A percentile compares a stretch with the other conserved stretches of the same genome.
These are phyloP conservation scores for Todiramphus saurophagus DNA, from an alignment of 2,113 vertebrate species.

Conservation along the genomic window DNA sequence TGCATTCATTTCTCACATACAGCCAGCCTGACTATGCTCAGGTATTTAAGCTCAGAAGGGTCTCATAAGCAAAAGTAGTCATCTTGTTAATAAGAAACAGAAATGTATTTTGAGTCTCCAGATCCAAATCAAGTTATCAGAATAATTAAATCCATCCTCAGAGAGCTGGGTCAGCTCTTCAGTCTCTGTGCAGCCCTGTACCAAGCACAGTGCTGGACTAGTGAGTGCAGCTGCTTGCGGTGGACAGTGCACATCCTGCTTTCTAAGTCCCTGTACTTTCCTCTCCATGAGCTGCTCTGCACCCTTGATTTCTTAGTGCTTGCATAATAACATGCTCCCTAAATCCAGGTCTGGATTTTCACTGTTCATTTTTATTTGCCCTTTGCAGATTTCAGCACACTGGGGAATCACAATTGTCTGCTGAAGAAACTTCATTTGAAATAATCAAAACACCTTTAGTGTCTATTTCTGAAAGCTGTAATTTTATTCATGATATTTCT, in stretches of 20 bases:
- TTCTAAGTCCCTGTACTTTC: not conserved
- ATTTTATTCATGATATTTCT: not conserved
- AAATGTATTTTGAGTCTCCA: not conserved
- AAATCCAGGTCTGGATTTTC: not conserved
- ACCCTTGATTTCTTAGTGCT: not conserved
- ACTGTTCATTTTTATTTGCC: not conserved
- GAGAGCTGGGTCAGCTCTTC: not conserved
- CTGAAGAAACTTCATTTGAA: not conserved
- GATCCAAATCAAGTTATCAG: not conserved
- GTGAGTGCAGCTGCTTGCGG: not conserved
- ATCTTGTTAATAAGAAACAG: not conserved
- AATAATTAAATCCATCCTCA: not conserved
- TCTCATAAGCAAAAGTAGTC: not conserved
- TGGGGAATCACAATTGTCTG: not conserved
- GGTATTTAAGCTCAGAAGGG: not conserved
- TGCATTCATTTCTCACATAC: not conserved
- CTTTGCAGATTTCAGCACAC: not conserved
- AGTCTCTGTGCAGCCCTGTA: not conserved
- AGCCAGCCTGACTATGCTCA: not conserved
- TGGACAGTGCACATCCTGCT: fast-evolving
- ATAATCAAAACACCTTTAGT: not conserved
- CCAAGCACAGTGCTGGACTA: not conserved
- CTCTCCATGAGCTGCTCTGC: not conserved
- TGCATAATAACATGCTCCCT: not conserved
- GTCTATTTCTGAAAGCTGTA: not conserved